Conservation (phyloP, 2,888 invertebrate species). For the Aquatica leii region DNA sequence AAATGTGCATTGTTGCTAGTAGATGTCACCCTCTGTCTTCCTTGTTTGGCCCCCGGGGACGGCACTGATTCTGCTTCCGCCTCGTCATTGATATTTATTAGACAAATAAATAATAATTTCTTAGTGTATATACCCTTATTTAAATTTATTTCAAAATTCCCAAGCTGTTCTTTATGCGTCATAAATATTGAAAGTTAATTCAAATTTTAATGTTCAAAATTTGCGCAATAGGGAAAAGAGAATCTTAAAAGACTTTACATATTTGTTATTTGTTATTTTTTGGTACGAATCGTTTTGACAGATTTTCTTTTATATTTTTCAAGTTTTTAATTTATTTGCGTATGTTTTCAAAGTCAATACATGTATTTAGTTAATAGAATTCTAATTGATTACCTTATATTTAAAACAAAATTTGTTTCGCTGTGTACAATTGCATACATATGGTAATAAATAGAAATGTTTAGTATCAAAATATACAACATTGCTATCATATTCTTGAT, state of each 20-base stretch:
- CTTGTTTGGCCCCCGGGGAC: conserved; percentile 46
- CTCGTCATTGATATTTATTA: conserved; percentile 59
- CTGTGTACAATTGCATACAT: too few relatives aligned
- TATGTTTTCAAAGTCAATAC: too few relatives aligned
- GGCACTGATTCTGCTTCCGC: conserved; percentile 45
- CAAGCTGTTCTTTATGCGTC: conserved; percentile 37
- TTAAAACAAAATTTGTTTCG: too few relatives aligned
- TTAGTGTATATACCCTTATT: conserved; percentile 52
- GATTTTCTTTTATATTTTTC: too few relatives aligned
- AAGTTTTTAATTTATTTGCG: too few relatives aligned
- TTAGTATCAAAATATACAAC: too few relatives aligned
- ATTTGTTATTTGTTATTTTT: too few relatives aligned
- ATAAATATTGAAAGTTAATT: conserved; percentile 15
- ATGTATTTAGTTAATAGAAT: too few relatives aligned
- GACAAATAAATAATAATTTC: conserved; percentile 59
- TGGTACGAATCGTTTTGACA: too few relatives aligned
- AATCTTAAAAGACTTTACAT: not conserved
- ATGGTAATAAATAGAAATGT: too few relatives aligned
- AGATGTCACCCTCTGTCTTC: conserved; percentile 46
- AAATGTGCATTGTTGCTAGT: conserved; percentile 48
- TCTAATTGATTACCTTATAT: too few relatives aligned
- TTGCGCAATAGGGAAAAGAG: not conserved
- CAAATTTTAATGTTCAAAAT: conserved; percentile 11
- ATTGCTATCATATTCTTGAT: too few relatives aligned
- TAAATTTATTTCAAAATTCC: conserved; percentile 52